Base-by-base conservation (phyloP, 1,140 invertebrate genomes). In the Sesamia nonagrioides region DNA sequence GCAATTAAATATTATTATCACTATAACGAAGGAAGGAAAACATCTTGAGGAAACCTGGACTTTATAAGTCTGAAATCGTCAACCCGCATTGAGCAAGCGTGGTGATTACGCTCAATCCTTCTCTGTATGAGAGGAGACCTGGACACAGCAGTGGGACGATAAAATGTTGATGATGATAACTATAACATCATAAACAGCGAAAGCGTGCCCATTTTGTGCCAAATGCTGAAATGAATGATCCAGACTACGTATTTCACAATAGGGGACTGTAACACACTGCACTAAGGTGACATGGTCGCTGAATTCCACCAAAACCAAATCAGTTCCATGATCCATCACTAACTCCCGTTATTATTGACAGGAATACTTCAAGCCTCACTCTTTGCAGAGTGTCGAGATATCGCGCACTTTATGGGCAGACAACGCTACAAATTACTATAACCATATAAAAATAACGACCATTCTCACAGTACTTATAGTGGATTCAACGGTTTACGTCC, bases 401-500 rank as follows among this genome's bases (percentile, higher is more conserved):
- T 61, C 58, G 58, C 58, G 58, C 37, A 33, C 27, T 9, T 13
- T n/a, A 33, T 37, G 33, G 33, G 45, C 45, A 50, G 45, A 50
- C 27, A 27, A 61, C 60, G n/a, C 8, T 21, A 58, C 54, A 58
- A 27, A 58, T 27, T 27, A 58, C 54, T 56, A 18, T 56, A 56
- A 58, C 21, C 54, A 33, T 56, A 60, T 37, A 60, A n/a, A 27
- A 15, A 27, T 56, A 56, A 56, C 54, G 54, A 27, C 54, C 58
- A 61, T 37, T n/a, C 60, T 61, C 33, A 33, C 54, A 17, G 60
- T 37, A 37, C 35, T 35, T 37, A 37, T 40, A 8, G 33, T 40
- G 27, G 60, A 61, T 61, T 61, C 17, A 37, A 37, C n/a, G 1
- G 60, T 61, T 61, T 66, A 66, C 40, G 40, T 27, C n/a, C 61